Percentiles rank a stretch among this genome's conserved stretches.
These are phyloP conservation scores for Xanthorhoe designata DNA, from an alignment of 2,888 invertebrate genomes.

Conservation along the genomic window DNA sequence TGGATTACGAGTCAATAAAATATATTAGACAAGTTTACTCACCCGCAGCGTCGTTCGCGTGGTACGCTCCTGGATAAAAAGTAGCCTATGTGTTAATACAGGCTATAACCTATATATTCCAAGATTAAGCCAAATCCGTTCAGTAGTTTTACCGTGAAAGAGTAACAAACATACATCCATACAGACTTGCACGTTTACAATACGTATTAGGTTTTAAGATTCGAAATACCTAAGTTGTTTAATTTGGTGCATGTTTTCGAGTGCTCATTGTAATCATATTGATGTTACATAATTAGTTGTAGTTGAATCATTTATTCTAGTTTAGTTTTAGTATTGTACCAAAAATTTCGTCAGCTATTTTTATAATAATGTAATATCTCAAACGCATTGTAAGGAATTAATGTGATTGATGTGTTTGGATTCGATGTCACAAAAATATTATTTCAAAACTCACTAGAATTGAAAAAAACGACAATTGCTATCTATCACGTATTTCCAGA, in stretches of 20 bases:
- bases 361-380: slow-evolving; percentile 62
- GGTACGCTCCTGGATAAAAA: no score
- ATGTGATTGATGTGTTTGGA: slow-evolving; percentile 38
- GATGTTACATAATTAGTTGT: slow-evolving; percentile 62
- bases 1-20: neutral
- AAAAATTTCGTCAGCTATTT: slow-evolving; percentile 74
- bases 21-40: no score
- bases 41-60: no score
- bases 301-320: slow-evolving; percentile 52
- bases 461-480: neutral
- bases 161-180: no score
- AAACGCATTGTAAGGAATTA: slow-evolving; percentile 48
- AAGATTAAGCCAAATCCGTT: no score
- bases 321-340: slow-evolving; percentile 64
- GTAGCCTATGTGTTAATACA: no score
- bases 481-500: neutral
- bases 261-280: slow-evolving; percentile 61
- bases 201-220: neutral
- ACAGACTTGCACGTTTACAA: no score
- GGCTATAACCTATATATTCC: no score
- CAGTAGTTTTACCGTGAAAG: no score
- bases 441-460: neutral
- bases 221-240: neutral
- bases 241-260: slow-evolving; percentile 35
- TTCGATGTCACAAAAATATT: slow-evolving; percentile 26